Percentiles rank a stretch among this genome's conserved stretches.
Evolutionary conservation across 92 coral and sea anemone genomes (phyloP).

Genomic region (Epizoanthus rinbou): DNA sequence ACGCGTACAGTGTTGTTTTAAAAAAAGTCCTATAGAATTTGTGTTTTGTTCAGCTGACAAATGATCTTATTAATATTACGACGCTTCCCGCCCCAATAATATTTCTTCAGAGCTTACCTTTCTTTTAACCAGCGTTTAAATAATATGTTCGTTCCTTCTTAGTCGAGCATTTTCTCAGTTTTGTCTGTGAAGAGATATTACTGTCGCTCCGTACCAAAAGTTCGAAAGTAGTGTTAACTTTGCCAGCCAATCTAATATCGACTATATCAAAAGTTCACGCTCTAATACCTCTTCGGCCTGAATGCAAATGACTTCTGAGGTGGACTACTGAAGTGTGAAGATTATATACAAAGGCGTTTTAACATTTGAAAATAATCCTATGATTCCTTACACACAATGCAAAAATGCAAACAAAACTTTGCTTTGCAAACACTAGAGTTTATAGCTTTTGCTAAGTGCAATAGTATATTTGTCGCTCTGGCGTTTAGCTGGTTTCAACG

Average conservation of each 20-base stretch:
- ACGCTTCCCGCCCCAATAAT: too few relatives aligned
- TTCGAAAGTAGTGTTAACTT: conserved; percentile 18
- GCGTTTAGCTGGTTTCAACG: too few relatives aligned
- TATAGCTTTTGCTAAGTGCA: too few relatives aligned
- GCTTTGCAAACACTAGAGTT: too few relatives aligned
- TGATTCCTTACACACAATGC: too few relatives aligned
- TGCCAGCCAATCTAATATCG: conserved; percentile 4
- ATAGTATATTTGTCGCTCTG: too few relatives aligned
- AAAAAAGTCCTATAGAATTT: neutral
- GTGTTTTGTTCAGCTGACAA: neutral
- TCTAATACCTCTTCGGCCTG: conserved; percentile 10
- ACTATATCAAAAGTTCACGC: neutral
- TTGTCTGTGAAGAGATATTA: neutral
- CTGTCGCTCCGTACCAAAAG: neutral
- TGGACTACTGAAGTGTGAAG: conserved; percentile 14
- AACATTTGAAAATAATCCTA: neutral
- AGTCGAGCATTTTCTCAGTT: neutral
- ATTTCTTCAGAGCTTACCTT: too few relatives aligned
- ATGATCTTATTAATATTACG: too few relatives aligned
- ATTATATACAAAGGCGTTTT: conserved; percentile 4
- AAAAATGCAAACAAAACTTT: too few relatives aligned
- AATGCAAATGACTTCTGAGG: neutral
- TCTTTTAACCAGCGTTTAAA: too few relatives aligned
- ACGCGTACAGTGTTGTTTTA: conserved; percentile 9
- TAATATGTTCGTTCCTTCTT: too few relatives aligned